Conservation (phyloP, 1,140 invertebrate genomes). For the Diachasmimorpha longicaudata region DNA sequence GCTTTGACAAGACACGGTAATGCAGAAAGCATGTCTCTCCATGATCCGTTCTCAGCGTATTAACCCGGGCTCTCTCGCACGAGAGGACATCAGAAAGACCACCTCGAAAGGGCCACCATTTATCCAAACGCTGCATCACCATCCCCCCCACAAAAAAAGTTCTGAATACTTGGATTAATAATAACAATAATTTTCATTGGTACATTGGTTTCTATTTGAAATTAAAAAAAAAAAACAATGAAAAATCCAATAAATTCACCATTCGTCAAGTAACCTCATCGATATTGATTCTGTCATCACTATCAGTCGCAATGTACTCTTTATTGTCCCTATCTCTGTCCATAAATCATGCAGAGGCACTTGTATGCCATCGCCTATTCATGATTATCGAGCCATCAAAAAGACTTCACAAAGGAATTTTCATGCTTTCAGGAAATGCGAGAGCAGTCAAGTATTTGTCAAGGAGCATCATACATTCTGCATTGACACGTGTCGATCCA, state of each 20-base stretch:
- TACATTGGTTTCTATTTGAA: no score
- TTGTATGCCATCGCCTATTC: background rate
- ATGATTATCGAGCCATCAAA: background rate
- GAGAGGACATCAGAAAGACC: background rate
- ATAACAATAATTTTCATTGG: no score
- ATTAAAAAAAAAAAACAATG: no score
- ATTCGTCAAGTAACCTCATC: no score
- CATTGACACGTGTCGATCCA: conserved; percentile 81
- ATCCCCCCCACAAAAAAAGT: no score
- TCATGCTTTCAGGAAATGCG: conserved; percentile 72
- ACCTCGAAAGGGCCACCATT: background rate
- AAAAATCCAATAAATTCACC: no score
- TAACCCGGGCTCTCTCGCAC: conserved; percentile 14
- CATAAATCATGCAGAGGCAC: background rate
- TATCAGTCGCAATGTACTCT: no score
- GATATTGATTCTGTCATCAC: no score
- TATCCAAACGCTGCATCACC: background rate
- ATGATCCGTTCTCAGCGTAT: conserved; percentile 38
- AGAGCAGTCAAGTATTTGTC: conserved; percentile 82
- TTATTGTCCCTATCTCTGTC: no score
- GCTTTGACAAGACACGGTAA: conserved; percentile 31
- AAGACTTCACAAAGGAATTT: background rate
- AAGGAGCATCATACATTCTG: conserved; percentile 86
- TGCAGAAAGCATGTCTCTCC: conserved; percentile 45
- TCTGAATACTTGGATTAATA: no score